Percentiles rank a stretch among this genome's conserved stretches.
Conservation (phyloP, 2,888 invertebrate genomes). For the Drosophila putrida region DNA sequence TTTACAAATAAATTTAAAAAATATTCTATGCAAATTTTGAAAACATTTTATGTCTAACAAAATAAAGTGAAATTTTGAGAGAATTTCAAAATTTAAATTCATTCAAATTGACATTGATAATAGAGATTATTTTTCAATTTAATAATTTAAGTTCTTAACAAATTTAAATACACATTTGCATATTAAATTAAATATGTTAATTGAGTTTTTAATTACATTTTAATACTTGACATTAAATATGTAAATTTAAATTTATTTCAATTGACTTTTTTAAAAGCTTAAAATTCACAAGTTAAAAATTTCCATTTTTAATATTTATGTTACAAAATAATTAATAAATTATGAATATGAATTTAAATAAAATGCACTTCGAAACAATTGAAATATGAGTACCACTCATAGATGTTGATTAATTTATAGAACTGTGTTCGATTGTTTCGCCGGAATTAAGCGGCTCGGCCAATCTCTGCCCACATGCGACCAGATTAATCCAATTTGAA, state of each 20-base stretch:
- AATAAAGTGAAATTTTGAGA: not conserved
- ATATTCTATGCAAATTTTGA: not conserved
- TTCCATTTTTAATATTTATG: not conserved
- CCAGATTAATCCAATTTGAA: slow-evolving; percentile 66
- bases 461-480: slow-evolving; percentile 56
- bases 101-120: no score
- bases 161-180: not conserved
- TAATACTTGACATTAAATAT: no score
- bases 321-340: not conserved
- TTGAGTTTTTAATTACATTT: not conserved
- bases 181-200: not conserved
- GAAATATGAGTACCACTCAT: slow-evolving; percentile 3
- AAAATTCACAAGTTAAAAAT: not conserved
- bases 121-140: no score
- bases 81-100: not conserved
- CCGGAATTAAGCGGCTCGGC: slow-evolving; percentile 35
- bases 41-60: not conserved
- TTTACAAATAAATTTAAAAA: not conserved
- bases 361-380: slow-evolving; percentile 6
- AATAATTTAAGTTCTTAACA: not conserved
- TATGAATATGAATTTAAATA: not conserved
- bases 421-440: not conserved
- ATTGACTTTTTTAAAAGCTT: not conserved
- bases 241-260: no score
- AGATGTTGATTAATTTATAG: slow-evolving; percentile 32